Evolutionary conservation across 2,113 vertebrate species (phyloP).

Genomic region (Talpa occidentalis): DNA sequence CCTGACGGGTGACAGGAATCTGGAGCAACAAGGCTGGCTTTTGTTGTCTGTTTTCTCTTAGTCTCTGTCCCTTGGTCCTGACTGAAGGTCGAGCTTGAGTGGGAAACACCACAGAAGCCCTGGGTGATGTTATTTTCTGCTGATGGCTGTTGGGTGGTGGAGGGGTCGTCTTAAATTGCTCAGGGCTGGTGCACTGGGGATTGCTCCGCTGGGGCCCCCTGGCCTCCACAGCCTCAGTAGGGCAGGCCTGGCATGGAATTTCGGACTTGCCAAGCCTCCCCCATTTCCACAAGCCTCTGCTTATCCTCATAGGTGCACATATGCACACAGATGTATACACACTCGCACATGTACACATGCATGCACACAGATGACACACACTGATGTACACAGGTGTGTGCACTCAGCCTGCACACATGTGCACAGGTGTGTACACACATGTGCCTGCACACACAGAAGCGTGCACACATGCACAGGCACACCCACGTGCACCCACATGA

Average conservation of each 20-base stretch:
- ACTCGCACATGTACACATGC: fast-evolving
- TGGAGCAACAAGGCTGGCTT: not conserved
- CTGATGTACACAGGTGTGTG: too few species aligned
- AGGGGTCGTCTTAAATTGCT: too few species aligned
- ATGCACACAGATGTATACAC: not conserved
- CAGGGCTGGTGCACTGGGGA: fast-evolving
- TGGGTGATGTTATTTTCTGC: too few species aligned
- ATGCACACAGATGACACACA: too few species aligned
- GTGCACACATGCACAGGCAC: too few species aligned
- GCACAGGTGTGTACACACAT: too few species aligned
- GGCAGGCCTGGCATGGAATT: not conserved
- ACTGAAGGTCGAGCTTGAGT: not conserved
- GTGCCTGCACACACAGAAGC: fast-evolving
- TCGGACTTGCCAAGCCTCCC: not conserved
- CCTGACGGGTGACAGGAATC: fast-evolving
- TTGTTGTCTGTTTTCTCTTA: not conserved
- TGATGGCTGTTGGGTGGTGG: too few species aligned
- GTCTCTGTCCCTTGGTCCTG: not conserved
- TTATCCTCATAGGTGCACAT: fast-evolving
- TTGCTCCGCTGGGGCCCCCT: too few species aligned
- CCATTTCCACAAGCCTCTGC: not conserved
- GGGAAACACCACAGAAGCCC: fast-evolving
- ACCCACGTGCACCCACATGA: fast-evolving
- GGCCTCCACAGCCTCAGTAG: not conserved
- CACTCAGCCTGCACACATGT: too few species aligned